Base-by-base conservation (phyloP, 2,113 vertebrate genomes). In the Rhodinocichla rosea region DNA sequence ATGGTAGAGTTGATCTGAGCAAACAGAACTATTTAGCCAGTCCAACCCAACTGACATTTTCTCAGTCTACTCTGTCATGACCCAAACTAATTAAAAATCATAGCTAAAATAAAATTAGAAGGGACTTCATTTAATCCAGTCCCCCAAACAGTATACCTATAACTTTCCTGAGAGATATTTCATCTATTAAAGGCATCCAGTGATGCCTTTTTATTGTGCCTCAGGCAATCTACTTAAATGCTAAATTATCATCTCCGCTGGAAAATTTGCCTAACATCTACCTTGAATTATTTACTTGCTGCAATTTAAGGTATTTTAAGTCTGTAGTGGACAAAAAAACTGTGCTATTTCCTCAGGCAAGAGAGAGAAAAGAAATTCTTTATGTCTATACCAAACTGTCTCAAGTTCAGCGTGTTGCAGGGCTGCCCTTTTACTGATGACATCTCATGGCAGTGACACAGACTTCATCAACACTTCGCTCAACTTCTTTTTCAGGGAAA, bases 81-180 rank as follows among this genome's bases (percentile, higher is more conserved):
- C 20, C 47, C 74, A 91, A 65, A 16, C n/a, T 73, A 91, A 93
- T 83, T 91, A 94, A 93, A 94, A 91, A 85, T 65, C 26, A n/a
- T 24, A 79, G 73, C 59, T 35, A 84, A 84, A 87, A 45, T 33
- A 79, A 69, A 90, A 73, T 79, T 79, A 91, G 37, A 79, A 87
- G 11, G 20, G 32, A 83, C 45, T 45, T 83, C 2, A 52, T 60
- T 85, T 85, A 88, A 90, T 71, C 24, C 26, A 78, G 60, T 47
- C 27, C 40, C 86, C n/a, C 15, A 49, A 87, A 79, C 15, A 62
- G 23, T n/a, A 49, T 21, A 85, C 32, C 44, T 80, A 0, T 15
- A 85, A 45, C 37, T 73, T 69, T 79, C 67, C 40, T 39, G 8
- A 76, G 30, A 89, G 13, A 55, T 14, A 69, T 11, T 57, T 75